Conservation (phyloP, 1,140 invertebrate genomes). For the Drosophila aff. region DNA sequence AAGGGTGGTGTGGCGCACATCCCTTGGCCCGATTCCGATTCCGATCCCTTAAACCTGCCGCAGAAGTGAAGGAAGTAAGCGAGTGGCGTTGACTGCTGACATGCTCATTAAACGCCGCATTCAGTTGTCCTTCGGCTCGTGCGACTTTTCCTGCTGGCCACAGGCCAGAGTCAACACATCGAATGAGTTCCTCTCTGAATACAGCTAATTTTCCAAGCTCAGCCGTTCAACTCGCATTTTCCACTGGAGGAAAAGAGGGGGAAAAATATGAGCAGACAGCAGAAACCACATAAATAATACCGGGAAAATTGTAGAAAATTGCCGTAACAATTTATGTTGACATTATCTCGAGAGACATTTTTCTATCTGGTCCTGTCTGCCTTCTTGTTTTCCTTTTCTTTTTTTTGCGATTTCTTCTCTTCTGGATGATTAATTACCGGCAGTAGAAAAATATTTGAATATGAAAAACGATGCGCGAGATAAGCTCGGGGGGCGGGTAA, state of each 20-base stretch:
- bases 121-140: conserved; percentile 39
- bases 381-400: not conserved
- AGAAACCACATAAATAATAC: conserved; percentile 71
- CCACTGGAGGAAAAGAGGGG: not conserved
- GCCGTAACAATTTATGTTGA: conserved; percentile 83
- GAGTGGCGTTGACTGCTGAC: conserved; percentile 61
- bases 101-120: conserved; percentile 77
- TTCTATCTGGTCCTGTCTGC: conserved; percentile 14
- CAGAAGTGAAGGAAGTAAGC: conserved; percentile 44
- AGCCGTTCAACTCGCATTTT: conserved; percentile 40
- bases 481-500: conserved; percentile 52
- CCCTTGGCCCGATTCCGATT: not conserved
- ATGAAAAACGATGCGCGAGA: conserved; percentile 71
- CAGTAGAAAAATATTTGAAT: conserved; percentile 66
- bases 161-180: conserved; percentile 70
- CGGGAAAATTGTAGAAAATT: conserved; percentile 75
- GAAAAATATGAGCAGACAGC: not conserved
- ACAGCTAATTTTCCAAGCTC: conserved; percentile 60
- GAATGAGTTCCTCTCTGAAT: conserved; percentile 25
- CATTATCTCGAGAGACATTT: conserved; percentile 82
- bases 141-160: conserved; percentile 43
- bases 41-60: conserved; percentile 12
- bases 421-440: conserved; percentile 74
- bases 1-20: conserved; percentile 15
- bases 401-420: conserved; percentile 15